Evolutionary conservation across 1,140 invertebrate genomes (phyloP), one percentile per base, ranked within the genome.

Genomic region (Pseudobourletiella spinata): DNA sequence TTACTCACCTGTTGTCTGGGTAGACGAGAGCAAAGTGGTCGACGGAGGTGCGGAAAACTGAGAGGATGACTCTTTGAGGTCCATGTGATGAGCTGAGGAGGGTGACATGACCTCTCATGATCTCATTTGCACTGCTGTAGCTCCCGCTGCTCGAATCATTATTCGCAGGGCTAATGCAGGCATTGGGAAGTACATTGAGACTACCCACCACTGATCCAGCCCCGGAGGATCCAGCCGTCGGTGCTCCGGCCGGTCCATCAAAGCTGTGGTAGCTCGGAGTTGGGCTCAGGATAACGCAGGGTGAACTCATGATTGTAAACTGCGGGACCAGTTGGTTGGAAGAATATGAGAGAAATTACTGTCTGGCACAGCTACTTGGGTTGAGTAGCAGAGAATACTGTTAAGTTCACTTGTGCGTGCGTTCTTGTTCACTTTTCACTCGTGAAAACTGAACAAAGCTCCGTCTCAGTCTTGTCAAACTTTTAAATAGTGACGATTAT

Each of bases 1-100:
- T n/a, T 55, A 28, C 46, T 59, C 59, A 67, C 66, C 66, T 51
- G 44, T 67, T 67, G 43, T 67, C 66, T 8, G 62, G 66, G 39
- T 67, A 67, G 29, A 67, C 66, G 26, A 67, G 62, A 48, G 66
- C 62, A 56, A 67, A 64, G 35, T 67, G 66, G 50, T 67, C 66
- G n/a, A 64, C 62, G 8, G 66, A 61, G 20, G 66, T 67, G 2
- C 58, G 28, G 56, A 67, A 64, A 42, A 64, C 59, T 8, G 66
- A 67, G 15, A 67, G 11, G 16, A 61, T 60, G 20, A 67, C 62
- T 11, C 59, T 24, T 55, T 67, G 52, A n/a, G 66, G 66, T 57
- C 61, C 61, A 35, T 61, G 51, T 8, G 44, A 48, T 6, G 61
- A 60, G 59, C 65, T 64, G 42, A 60, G 43, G 16, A 67, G 62